These are phyloP conservation scores for Bos indicus DNA, from an alignment of 2,113 vertebrate genomes.

Conservation along the genomic window DNA sequence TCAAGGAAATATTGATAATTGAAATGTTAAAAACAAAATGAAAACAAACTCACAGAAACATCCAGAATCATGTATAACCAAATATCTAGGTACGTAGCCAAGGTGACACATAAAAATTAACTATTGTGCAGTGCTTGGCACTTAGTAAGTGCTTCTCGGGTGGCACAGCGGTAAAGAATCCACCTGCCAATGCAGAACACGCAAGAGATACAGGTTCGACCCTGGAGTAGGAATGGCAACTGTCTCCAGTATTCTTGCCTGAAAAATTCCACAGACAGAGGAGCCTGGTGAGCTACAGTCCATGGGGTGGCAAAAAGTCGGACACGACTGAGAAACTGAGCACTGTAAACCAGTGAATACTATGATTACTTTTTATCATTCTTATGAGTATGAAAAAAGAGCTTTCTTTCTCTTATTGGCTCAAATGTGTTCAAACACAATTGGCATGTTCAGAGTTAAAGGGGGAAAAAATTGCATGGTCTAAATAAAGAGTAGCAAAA, in stretches of 20 bases:
- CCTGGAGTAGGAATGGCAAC: not conserved
- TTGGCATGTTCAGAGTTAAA: not conserved
- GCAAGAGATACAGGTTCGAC: not conserved
- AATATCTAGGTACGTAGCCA: not conserved
- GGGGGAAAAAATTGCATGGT: not conserved
- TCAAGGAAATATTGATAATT: not conserved
- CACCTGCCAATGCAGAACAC: not conserved
- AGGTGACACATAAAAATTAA: not conserved
- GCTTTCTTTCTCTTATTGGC: not conserved
- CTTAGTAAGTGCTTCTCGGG: not conserved
- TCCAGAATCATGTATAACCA: not conserved
- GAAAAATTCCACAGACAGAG: not conserved
- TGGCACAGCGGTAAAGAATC: not conserved
- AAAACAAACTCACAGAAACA: not conserved
- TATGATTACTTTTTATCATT: not conserved
- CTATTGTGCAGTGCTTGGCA: not conserved
- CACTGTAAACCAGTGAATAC: not conserved
- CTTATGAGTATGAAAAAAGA: not conserved
- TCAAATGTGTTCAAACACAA: not conserved
- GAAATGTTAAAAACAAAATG: not conserved
- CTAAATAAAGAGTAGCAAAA: slow-evolving; percentile 36
- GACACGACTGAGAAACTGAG: not conserved
- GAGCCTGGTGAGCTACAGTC: not conserved
- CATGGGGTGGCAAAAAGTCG: not conserved
- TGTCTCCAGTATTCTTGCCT: not conserved